Base-by-base conservation (phyloP, 2,113 vertebrate species). In the Phalacrocorax brasilianus region DNA sequence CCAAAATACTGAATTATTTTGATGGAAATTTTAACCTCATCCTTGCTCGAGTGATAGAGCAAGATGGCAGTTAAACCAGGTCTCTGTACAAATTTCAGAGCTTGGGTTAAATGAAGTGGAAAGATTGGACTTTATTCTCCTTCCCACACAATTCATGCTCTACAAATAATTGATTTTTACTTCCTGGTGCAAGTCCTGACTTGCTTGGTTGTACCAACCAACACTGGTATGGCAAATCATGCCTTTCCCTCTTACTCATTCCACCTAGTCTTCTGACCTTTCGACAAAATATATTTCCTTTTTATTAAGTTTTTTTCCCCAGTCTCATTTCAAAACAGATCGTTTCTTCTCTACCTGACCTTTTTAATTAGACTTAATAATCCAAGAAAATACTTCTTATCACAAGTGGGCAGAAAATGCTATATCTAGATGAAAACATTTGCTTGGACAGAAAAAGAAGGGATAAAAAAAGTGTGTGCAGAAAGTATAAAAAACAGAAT, bases 171-270 rank as follows among this genome's bases (percentile, higher is more conserved):
- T 83, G 53, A 32, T 67, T 90, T 89, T 87, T 68, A 93, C 77
- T 95, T 97, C 95, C 97, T 94, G 84, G 77, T 96, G 70, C 75
- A 35, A 32, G 91, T 82, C 88, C 71, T 62, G 91, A 66, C 97
- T 93, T 85, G 86, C n/a, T 87, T 2, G 0, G 62, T 86, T 89
- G 2, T 11, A 92, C 49, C 28, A 92, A 72, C 56, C 52, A 52
- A 56, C 24, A 22, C 20, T 21, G 10, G 35, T 9, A 81, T 20
- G 16, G 63, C 35, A 92, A 40, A 53, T 88, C 45, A 55, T 14
- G 71, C 84, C 58, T 70, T 76, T 47, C 62, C 35, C 38, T 92
- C 73, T 92, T 75, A 85, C 27, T 94, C 77, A 79, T 58, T 73
- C 26, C 14, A 47, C 30, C 61, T 56, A 61, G 30, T 49, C 49